Evolutionary conservation across 2,888 invertebrate genomes (phyloP).

Genomic region (Rotaria macrura): DNA sequence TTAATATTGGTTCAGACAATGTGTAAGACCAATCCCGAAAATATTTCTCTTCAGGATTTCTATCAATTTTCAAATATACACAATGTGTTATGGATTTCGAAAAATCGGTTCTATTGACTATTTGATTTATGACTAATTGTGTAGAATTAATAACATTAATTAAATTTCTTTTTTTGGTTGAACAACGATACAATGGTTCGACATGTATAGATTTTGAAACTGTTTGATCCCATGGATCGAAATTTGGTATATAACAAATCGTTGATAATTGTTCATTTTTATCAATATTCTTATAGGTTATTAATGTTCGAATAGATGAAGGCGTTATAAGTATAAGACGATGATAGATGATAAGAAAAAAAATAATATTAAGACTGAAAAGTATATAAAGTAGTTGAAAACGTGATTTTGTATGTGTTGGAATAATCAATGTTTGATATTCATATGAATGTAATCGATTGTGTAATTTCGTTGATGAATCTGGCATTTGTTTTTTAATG

Average conservation of each 20-base stretch:
- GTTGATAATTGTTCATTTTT: not conserved
- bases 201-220: not conserved
- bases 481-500: not conserved
- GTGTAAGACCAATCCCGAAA: not conserved
- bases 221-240: slow-evolving; percentile 25
- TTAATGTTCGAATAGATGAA: not conserved
- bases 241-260: not conserved
- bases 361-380: not conserved
- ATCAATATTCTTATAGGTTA: not conserved
- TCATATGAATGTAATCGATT: not conserved
- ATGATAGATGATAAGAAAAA: slow-evolving; percentile 1
- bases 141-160: slow-evolving; percentile 15
- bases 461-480: not conserved
- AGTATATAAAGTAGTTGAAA: not conserved
- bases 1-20: slow-evolving; percentile 2
- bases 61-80: slow-evolving; percentile 11
- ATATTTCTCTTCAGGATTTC: slow-evolving; percentile 26
- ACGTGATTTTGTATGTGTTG: not conserved
- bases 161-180: slow-evolving; percentile 14
- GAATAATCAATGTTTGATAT: not conserved
- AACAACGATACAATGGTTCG: slow-evolving; percentile 8
- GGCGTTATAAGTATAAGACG: not conserved
- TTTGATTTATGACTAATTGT: slow-evolving; percentile 23
- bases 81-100: slow-evolving; percentile 12
- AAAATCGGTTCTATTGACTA: slow-evolving; percentile 26